Evolutionary conservation across 1,140 invertebrate species (phyloP).

Genomic region (Aphaenogaster floridana): DNA sequence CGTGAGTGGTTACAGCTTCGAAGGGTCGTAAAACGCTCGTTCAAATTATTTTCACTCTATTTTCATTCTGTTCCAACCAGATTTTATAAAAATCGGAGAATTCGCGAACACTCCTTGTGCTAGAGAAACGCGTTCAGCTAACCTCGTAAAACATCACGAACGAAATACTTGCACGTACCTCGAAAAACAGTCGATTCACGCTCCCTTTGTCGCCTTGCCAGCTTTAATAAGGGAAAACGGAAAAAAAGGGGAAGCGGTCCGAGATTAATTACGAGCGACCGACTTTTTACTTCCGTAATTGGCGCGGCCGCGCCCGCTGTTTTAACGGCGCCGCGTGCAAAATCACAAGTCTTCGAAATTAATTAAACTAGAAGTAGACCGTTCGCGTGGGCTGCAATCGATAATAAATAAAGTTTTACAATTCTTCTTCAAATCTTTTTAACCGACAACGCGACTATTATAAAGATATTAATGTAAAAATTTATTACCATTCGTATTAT

Average conservation of each 20-base stretch:
- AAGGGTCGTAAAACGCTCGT: slow-evolving; percentile 21
- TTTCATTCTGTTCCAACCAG: slow-evolving; percentile 3
- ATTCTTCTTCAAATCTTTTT: background rate
- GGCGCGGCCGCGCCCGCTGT: slow-evolving; percentile 29
- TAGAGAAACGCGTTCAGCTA: background rate
- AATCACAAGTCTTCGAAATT: slow-evolving; percentile 42
- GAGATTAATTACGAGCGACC: slow-evolving; percentile 58
- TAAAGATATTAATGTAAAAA: background rate
- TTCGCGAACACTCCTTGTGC: slow-evolving; percentile 2
- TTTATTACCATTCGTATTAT: background rate
- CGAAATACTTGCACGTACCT: slow-evolving; percentile 50
- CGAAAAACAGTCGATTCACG: slow-evolving; percentile 47
- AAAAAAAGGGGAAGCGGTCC: slow-evolving; percentile 28
- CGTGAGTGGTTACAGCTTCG: slow-evolving; percentile 32
- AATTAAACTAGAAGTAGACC: slow-evolving; percentile 33
- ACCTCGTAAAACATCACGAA: slow-evolving; percentile 37
- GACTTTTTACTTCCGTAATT: slow-evolving; percentile 57
- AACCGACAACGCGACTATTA: background rate
- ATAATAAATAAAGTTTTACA: slow-evolving; percentile 25
- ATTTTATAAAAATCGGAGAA: slow-evolving; percentile 36
- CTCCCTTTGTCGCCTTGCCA: slow-evolving; percentile 48
- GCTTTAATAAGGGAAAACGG: slow-evolving; percentile 49
- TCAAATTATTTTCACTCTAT: slow-evolving; percentile 33
- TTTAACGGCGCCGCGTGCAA: slow-evolving; percentile 51
- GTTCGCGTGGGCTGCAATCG: background rate